A percentile compares a stretch with the other conserved stretches of the same genome.
Evolutionary conservation across 2,113 vertebrate genomes (phyloP).

Genomic region (Tapirus terrestris): DNA sequence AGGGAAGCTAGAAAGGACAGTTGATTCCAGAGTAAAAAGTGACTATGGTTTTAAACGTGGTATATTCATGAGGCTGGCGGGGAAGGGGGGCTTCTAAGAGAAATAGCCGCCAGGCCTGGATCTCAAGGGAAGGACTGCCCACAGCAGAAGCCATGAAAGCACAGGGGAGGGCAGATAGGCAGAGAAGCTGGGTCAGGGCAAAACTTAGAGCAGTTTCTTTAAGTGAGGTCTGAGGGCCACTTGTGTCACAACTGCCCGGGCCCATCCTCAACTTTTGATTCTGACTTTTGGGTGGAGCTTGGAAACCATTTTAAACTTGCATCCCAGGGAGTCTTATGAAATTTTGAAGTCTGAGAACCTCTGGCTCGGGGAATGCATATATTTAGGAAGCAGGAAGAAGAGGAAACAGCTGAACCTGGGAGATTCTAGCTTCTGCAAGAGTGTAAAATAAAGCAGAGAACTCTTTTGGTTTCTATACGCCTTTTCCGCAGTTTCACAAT

Average conservation of each 20-base stretch:
- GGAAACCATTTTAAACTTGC: neutral
- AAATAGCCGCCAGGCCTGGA: neutral
- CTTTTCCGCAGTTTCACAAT: neutral
- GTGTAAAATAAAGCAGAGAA: neutral
- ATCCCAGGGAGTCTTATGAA: neutral
- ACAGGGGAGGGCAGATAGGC: neutral
- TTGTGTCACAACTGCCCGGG: fast-evolving
- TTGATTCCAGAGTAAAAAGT: neutral
- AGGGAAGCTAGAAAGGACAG: neutral
- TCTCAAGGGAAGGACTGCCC: too few species aligned
- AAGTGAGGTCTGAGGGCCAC: neutral
- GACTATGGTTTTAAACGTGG: neutral
- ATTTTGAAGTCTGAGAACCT: neutral
- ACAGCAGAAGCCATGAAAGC: neutral
- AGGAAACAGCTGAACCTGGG: neutral
- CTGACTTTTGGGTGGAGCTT: neutral
- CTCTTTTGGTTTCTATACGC: neutral
- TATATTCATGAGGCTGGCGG: neutral
- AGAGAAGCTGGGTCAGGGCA: neutral
- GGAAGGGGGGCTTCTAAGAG: neutral
- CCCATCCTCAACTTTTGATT: neutral
- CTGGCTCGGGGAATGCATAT: neutral
- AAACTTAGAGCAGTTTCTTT: neutral
- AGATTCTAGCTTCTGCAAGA: neutral
- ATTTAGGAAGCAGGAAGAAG: neutral